Percentiles rank a stretch among this genome's conserved stretches.
Evolutionary conservation across 2,888 invertebrate species (phyloP).

Genomic region (Thymelicus acteon): DNA sequence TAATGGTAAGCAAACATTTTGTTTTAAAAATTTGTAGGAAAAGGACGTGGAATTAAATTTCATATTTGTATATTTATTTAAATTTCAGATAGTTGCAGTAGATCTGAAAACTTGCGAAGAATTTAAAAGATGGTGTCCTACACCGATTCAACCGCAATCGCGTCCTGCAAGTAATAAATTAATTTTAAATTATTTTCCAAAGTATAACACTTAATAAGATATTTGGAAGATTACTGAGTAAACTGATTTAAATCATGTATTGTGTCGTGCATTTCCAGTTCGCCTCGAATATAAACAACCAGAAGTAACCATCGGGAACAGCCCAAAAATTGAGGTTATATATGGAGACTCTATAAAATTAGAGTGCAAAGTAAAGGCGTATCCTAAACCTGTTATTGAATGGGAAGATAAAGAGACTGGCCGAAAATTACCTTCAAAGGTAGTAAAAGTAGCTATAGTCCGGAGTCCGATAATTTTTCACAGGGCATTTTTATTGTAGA

Average conservation of each 20-base stretch:
- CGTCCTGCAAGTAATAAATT: neutral
- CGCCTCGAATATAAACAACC: conserved; percentile 5
- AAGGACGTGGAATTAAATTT: too few species aligned
- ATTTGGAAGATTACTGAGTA: neutral
- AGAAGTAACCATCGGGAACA: neutral
- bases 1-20: conserved; percentile 10
- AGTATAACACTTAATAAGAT: neutral
- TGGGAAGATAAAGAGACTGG: conserved; percentile 18
- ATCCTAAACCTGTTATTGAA: conserved; percentile 16
- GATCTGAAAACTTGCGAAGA: neutral
- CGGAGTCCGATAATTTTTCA: too few species aligned
- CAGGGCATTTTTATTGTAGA: too few species aligned
- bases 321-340: conserved; percentile 5
- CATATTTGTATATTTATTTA: neutral
- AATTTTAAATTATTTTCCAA: neutral
- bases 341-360: conserved; percentile 14
- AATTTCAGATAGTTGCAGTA: conserved; percentile 18
- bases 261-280: neutral
- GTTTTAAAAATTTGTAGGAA: too few species aligned
- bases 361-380: conserved; percentile 11
- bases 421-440: conserved; percentile 7
- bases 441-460: neutral
- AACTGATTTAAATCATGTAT: neutral
- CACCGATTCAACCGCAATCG: conserved; percentile 8
- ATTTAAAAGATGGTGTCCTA: neutral